Evolutionary conservation across 1,140 invertebrate species (phyloP).

Genomic region (Drosophila cardini): DNA sequence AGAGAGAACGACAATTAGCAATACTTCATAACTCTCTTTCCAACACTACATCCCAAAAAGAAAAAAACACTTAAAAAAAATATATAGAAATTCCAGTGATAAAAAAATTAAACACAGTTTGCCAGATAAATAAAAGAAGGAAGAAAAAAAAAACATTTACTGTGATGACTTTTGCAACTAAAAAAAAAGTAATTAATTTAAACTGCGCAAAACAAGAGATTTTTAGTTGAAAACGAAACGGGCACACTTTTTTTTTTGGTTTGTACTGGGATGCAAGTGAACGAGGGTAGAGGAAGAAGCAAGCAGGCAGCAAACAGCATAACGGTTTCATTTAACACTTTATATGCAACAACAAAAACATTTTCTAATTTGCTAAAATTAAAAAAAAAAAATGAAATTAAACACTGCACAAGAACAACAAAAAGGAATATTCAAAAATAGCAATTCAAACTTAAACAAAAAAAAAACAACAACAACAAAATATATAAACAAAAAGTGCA

Average conservation of each 20-base stretch:
- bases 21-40: neutral
- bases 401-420: slow-evolving; percentile 37
- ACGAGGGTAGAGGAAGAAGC: neutral
- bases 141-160: no score
- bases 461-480: slow-evolving; percentile 29
- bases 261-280: neutral
- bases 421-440: slow-evolving; percentile 46
- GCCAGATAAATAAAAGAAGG: no score
- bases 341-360: slow-evolving; percentile 5
- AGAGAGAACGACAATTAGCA: neutral
- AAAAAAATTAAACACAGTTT: slow-evolving; percentile 1
- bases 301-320: neutral
- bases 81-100: slow-evolving; percentile 18
- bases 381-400: neutral
- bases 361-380: slow-evolving; percentile 26
- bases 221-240: slow-evolving; percentile 9
- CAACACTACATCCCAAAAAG: slow-evolving; percentile 10
- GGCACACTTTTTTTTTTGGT: slow-evolving; percentile 28
- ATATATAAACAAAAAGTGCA: slow-evolving; percentile 75
- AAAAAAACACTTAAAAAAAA: neutral
- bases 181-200: neutral
- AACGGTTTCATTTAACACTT: slow-evolving; percentile 50
- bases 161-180: neutral
- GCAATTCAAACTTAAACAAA: slow-evolving; percentile 68
- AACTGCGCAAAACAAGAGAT: neutral